Base-by-base conservation (phyloP, 2,113 vertebrate species). In the Nothobranchius furzeri region DNA sequence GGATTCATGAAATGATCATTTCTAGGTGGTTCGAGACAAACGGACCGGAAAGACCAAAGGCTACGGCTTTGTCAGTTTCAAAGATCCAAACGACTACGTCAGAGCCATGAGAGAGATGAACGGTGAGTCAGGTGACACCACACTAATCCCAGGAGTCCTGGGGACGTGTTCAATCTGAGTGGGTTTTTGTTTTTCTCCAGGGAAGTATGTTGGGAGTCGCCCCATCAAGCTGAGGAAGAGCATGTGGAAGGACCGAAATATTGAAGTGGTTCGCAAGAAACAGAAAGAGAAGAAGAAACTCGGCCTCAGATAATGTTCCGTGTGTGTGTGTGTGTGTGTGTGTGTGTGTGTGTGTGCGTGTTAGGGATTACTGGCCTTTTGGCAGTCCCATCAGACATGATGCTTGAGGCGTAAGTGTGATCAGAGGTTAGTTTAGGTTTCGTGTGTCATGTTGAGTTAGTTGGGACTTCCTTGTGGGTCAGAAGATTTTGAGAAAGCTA, bases 181-280 rank as follows among this genome's bases (percentile, higher is more conserved):
- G 14, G 24, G 30, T 7, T 36, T 14, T 12, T 37, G 20, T 9
- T 37, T 66, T 12, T 58, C 4, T 60, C 7, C 77, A 98, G 96
- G 96, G 36, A 98, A 95, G 59, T 98, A 98, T 0, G 96, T 98
- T 3, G 96, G 96, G 58, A 96, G 95, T 4, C 93, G 96, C 5
- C 96, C 96, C n/a, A 98, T 98, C 88, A 98, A 98, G 70, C 90
- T 98, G 51, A 92, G 96, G 53, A 98, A 98, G 86, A 96, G 95
- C 83, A 95, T 94, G 93, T 98, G 96, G 96, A 96, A 94, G 78
- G 96, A 98, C 75, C 91, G 95, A 25, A 98, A 98, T 81, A 90
- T 98, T 5, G 95, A 98, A 3, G 90, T 96, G 0, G 96, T 98
- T 12, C 93, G 95, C 49, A 96, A 96, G 85, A 98, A 98, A 76